A percentile compares a stretch with the other conserved stretches of the same genome.
Conservation (phyloP, 2,113 vertebrate species). For the Oncorhynchus nerka region DNA sequence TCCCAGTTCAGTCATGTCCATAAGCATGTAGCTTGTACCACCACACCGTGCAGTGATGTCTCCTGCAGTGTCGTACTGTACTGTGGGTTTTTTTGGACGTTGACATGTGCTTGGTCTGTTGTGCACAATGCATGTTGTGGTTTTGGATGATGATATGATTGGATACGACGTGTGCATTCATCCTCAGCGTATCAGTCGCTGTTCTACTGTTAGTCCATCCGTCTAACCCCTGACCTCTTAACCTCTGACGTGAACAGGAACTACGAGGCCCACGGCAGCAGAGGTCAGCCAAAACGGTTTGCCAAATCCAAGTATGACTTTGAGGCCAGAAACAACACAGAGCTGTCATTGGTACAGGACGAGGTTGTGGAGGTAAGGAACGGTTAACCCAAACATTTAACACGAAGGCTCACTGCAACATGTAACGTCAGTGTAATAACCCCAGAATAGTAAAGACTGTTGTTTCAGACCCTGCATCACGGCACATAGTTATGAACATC, state of each 20-base stretch:
- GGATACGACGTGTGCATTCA: not conserved
- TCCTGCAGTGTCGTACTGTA: too few relatives aligned
- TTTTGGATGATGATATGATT: not conserved
- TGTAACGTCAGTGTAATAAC: not conserved
- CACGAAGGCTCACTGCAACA: not conserved
- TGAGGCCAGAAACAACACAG: constrained; percentile 89
- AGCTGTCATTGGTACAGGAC: constrained; percentile 91
- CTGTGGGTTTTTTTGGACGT: too few relatives aligned
- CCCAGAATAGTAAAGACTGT: not conserved
- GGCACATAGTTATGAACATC: too few relatives aligned
- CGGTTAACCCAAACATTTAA: not conserved
- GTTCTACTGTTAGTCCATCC: not conserved
- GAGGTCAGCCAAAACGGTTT: constrained; percentile 76
- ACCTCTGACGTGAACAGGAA: constrained; percentile 60
- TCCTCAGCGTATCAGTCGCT: not conserved
- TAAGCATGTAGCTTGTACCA: not conserved
- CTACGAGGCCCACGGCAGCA: constrained; percentile 69
- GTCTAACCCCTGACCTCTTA: not conserved
- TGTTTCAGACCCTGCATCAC: too few relatives aligned
- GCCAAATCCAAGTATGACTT: constrained; percentile 96
- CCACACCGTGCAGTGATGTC: too few relatives aligned
- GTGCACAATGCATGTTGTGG: not conserved
- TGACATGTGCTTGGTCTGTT: not conserved
- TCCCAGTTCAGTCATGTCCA: not conserved
- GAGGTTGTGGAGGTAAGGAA: constrained; percentile 88